A percentile compares a stretch with the other conserved stretches of the same genome.
Conservation (phyloP, 2,888 invertebrate species). For the Myathropa florea region DNA sequence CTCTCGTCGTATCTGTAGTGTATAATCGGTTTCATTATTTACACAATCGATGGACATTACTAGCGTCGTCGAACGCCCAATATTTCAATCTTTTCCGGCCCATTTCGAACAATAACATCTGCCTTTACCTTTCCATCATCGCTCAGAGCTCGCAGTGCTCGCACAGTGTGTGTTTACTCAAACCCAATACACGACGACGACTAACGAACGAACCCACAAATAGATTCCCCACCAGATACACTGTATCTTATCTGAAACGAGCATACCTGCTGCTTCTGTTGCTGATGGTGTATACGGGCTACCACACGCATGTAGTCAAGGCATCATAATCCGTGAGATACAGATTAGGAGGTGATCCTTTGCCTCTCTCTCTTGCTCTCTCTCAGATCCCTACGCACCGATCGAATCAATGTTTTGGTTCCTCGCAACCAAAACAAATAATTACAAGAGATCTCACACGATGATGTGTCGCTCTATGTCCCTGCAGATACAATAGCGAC, state of each 20-base stretch:
- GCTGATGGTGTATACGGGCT: slow-evolving; percentile 5
- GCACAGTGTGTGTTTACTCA: slow-evolving; percentile 41
- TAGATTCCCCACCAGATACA: slow-evolving; percentile 33
- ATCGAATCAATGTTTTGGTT: slow-evolving; percentile 55
- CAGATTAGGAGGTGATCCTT: slow-evolving; percentile 47
- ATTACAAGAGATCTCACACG: slow-evolving; percentile 64
- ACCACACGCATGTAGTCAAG: not conserved
- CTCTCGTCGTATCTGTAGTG: slow-evolving; percentile 14
- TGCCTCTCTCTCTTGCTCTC: not conserved
- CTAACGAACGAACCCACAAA: slow-evolving; percentile 22
- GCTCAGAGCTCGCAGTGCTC: not conserved
- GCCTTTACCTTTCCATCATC: slow-evolving; percentile 58
- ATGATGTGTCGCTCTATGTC: slow-evolving; percentile 10
- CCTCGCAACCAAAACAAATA: slow-evolving; percentile 57
- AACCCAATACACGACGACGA: slow-evolving; percentile 33
- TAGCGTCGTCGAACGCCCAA: slow-evolving; percentile 47
- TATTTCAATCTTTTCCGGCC: slow-evolving; percentile 50
- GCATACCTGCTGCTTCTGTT: slow-evolving; percentile 55
- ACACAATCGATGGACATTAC: slow-evolving; percentile 49
- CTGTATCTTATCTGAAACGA: slow-evolving; percentile 38
- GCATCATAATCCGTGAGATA: slow-evolving; percentile 42
- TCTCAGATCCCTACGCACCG: not conserved
- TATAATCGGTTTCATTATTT: slow-evolving; percentile 46
- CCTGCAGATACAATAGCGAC: not conserved
- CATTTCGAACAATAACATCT: slow-evolving; percentile 45